These are phyloP conservation scores for Aporrectodea caliginosa DNA, from an alignment of 1,140 invertebrate genomes.

Conservation along the genomic window DNA sequence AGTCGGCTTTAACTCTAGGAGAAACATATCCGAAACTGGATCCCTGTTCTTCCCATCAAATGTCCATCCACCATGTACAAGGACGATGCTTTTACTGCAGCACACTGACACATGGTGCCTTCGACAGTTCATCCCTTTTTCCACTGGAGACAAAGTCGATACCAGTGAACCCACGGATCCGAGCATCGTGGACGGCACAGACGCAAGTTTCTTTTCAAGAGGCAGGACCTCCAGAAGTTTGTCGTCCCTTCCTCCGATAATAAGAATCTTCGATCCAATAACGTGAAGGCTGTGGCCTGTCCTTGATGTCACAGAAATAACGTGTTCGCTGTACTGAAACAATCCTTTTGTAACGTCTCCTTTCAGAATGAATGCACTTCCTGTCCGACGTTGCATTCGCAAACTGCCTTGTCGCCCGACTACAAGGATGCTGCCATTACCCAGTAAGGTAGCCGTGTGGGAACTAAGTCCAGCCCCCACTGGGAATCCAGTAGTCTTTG, in stretches of 20 bases:
- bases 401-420: constrained; percentile 51
- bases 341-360: constrained; percentile 36
- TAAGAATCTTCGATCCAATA: constrained; percentile 38
- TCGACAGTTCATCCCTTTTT: constrained; percentile 45
- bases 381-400: constrained; percentile 45
- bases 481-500: constrained; percentile 44
- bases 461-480: constrained; percentile 51
- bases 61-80: constrained; percentile 52
- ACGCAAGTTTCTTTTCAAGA: constrained; percentile 13
- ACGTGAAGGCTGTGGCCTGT: constrained; percentile 49
- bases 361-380: constrained; percentile 45
- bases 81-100: constrained; percentile 35
- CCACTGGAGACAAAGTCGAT: constrained; percentile 34
- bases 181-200: neutral
- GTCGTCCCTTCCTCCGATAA: constrained; percentile 50
- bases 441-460: constrained; percentile 44
- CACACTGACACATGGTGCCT: constrained; percentile 44
- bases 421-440: constrained; percentile 44
- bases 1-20: constrained; percentile 37
- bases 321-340: constrained; percentile 44
- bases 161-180: constrained; percentile 21
- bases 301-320: constrained; percentile 42
- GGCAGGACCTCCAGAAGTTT: constrained; percentile 42
- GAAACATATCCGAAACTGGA: constrained; percentile 48
- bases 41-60: constrained; percentile 48